Evolutionary conservation across 2,113 vertebrate species (phyloP).

Genomic region (Coregonus clupeaformis): DNA sequence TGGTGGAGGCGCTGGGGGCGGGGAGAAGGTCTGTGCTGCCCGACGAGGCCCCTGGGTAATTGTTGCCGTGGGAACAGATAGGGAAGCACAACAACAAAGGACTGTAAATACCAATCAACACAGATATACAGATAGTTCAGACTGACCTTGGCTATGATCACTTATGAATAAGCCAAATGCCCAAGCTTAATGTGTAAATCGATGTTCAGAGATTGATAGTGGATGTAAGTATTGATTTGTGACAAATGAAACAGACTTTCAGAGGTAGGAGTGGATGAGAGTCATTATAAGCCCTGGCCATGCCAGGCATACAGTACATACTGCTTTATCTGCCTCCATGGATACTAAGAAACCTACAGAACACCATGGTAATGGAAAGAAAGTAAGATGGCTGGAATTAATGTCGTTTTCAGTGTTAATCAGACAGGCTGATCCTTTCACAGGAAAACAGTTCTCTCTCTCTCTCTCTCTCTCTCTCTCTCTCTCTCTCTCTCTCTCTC

Average conservation of each 20-base stretch:
- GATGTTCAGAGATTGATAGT: conserved; percentile 33
- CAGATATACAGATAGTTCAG: conserved; percentile 28
- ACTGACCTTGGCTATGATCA: conserved; percentile 59
- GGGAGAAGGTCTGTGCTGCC: conserved; percentile 95
- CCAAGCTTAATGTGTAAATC: too few relatives aligned
- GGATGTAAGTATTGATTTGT: conserved; percentile 62
- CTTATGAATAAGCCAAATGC: neutral
- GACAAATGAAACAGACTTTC: conserved; percentile 55
- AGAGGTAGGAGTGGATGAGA: conserved; percentile 26
- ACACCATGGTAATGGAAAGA: conserved; percentile 16
- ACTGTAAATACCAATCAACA: conserved; percentile 44
- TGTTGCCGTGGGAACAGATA: conserved; percentile 27
- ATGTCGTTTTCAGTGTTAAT: neutral
- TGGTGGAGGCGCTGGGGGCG: conserved; percentile 80
- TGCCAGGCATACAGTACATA: too few relatives aligned
- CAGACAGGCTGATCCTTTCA: neutral
- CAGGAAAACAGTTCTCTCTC: conserved; percentile 12
- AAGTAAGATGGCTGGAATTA: neutral
- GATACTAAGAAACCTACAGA: neutral
- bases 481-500: too few relatives aligned
- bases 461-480: neutral
- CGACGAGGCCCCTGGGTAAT: conserved; percentile 85
- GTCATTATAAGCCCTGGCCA: conserved; percentile 21
- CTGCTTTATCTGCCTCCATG: too few relatives aligned
- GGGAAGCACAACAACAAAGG: conserved; percentile 18